Percentiles rank a stretch among this genome's conserved stretches.
Conservation (phyloP, 2,888 invertebrate genomes). For the Hoplodrina ambigua region DNA sequence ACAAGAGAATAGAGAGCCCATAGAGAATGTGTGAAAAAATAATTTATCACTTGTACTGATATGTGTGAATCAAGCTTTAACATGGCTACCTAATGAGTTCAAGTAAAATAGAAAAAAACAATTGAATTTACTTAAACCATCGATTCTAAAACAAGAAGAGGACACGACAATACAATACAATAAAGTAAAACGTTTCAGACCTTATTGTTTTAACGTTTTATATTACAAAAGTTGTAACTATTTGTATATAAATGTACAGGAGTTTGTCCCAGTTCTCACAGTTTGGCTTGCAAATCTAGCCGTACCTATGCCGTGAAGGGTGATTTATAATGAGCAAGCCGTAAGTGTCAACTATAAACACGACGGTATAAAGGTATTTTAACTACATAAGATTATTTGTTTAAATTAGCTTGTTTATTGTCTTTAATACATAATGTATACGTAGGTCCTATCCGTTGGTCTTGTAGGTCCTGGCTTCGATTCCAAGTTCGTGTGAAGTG, state of each 20-base stretch:
- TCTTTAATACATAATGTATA: too few relatives aligned
- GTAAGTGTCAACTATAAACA: slow-evolving; percentile 49
- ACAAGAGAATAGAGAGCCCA: too few relatives aligned
- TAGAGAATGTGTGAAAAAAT: too few relatives aligned
- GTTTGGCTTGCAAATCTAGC: slow-evolving; percentile 34
- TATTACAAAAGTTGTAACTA: not conserved
- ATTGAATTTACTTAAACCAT: too few relatives aligned
- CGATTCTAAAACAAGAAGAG: too few relatives aligned
- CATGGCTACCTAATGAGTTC: too few relatives aligned
- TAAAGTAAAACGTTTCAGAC: not conserved
- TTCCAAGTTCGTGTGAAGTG: too few relatives aligned
- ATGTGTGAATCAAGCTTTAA: too few relatives aligned
- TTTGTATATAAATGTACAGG: slow-evolving; percentile 2
- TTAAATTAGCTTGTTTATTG: slow-evolving; percentile 13
- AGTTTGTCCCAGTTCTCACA: slow-evolving; percentile 48
- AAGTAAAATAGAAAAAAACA: too few relatives aligned
- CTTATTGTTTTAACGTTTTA: slow-evolving; percentile 9
- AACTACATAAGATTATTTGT: slow-evolving; percentile 34
- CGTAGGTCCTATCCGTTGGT: too few relatives aligned
- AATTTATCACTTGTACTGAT: too few relatives aligned
- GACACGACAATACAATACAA: not conserved
- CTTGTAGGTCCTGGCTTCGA: too few relatives aligned
- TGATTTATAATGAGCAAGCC: slow-evolving; percentile 55
- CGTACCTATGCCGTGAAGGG: slow-evolving; percentile 27
- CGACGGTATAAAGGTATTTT: slow-evolving; percentile 25